Evolutionary conservation across 1,140 invertebrate genomes (phyloP).

Genomic region (Drosophila melanogaster): DNA sequence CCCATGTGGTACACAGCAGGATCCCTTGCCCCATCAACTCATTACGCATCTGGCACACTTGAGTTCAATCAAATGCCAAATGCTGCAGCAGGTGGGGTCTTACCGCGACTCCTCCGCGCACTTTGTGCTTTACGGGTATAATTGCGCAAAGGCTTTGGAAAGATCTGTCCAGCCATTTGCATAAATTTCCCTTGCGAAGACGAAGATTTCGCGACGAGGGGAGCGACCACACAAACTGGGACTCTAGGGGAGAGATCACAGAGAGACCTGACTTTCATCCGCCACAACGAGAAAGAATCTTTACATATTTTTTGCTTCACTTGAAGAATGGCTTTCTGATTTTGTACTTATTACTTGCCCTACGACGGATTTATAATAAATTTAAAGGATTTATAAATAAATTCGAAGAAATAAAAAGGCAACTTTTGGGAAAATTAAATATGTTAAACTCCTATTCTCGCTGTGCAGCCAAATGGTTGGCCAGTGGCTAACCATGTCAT

Average conservation of each 20-base stretch:
- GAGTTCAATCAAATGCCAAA: slow-evolving; percentile 75
- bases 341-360: background rate
- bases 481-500: slow-evolving; percentile 49
- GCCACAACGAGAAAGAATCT: slow-evolving; percentile 18
- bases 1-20: background rate
- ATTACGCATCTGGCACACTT: slow-evolving; percentile 74
- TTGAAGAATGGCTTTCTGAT: background rate
- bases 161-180: slow-evolving; percentile 62
- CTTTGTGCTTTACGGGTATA: slow-evolving; percentile 36
- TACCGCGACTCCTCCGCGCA: slow-evolving; percentile 10
- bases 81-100: slow-evolving; percentile 68
- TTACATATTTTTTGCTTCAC: background rate
- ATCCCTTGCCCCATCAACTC: slow-evolving; percentile 27
- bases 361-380: too few species aligned
- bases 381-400: too few species aligned
- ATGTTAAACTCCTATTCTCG: background rate
- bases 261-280: slow-evolving; percentile 11
- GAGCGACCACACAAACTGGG: slow-evolving; percentile 26
- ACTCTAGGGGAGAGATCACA: background rate
- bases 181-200: slow-evolving; percentile 75
- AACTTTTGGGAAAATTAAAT: background rate
- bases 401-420: background rate
- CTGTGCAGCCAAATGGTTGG: slow-evolving; percentile 15
- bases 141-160: slow-evolving; percentile 62
- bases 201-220: background rate